A percentile compares a stretch with the other conserved stretches of the same genome.
phyloP scores from a whole-genome alignment of 2,113 vertebrate genomes.

The Saccopteryx leptura region DNA sequence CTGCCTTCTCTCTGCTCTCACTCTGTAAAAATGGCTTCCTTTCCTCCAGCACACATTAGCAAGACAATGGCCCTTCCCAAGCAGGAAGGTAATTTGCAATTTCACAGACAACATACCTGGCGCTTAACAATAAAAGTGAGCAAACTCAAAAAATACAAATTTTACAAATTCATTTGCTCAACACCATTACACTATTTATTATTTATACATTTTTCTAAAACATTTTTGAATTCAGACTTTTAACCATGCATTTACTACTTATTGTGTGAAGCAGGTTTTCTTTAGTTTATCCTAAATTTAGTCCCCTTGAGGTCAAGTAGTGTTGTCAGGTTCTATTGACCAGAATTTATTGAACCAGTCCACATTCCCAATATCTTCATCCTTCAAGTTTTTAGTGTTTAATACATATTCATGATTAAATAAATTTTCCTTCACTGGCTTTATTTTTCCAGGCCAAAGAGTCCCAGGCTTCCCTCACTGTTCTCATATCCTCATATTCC shows the following conservation, averaged over 20 bases:
- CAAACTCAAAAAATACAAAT: too few species aligned
- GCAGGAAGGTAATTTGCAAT: too few species aligned
- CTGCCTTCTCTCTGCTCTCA: too few species aligned
- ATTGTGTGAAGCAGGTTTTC: neutral
- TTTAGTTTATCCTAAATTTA: conserved; percentile 50
- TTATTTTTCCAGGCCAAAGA: conserved; percentile 50
- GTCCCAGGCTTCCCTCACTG: neutral
- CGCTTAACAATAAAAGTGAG: too few species aligned
- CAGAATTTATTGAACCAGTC: neutral
- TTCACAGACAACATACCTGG: too few species aligned
- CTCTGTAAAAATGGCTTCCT: too few species aligned
- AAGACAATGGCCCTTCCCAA: too few species aligned
- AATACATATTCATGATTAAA: conserved; percentile 20
- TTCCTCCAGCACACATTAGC: too few species aligned
- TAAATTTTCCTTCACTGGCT: conserved; percentile 18
- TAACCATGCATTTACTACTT: neutral
- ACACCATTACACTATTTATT: neutral
- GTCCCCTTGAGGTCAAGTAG: neutral
- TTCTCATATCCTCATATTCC: conserved; percentile 1
- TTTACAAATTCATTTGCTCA: too few species aligned
- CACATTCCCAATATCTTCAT: neutral
- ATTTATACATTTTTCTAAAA: neutral
- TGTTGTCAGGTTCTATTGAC: neutral
- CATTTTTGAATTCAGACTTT: conserved; percentile 37
- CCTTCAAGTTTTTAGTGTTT: neutral